Percentiles rank a stretch among this genome's conserved stretches.
phyloP scores from a whole-genome alignment of 1,140 invertebrate species.

The Agrypnia vestita region DNA sequence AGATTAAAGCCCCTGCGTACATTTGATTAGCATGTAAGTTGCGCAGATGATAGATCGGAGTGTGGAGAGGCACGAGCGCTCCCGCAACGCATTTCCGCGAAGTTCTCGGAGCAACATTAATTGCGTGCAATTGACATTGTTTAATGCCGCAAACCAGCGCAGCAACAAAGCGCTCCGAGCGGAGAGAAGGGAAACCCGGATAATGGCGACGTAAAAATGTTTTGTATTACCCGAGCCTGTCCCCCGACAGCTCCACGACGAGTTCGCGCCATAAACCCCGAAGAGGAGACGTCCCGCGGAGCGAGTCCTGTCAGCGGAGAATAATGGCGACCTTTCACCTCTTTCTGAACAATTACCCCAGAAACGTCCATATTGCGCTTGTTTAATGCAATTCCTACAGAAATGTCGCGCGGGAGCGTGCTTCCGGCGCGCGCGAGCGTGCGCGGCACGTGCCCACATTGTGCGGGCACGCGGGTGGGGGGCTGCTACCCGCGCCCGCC shows the following conservation, averaged over 20 bases:
- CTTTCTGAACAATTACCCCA: slow-evolving; percentile 20
- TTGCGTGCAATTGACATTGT: too few relatives aligned
- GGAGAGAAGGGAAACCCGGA: too few relatives aligned
- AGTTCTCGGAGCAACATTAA: too few relatives aligned
- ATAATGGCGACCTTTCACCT: slow-evolving; percentile 31
- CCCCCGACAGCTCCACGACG: background rate
- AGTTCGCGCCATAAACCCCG: background rate
- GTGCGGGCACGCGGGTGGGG: slow-evolving; percentile 4
- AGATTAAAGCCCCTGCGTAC: too few relatives aligned
- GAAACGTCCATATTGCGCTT: slow-evolving; percentile 28
- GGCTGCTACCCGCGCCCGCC: background rate
- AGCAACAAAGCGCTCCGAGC: too few relatives aligned
- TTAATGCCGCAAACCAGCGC: too few relatives aligned
- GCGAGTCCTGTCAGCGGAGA: background rate
- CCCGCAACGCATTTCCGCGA: too few relatives aligned
- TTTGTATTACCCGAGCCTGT: background rate
- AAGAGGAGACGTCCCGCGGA: background rate
- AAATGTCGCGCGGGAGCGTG: slow-evolving; percentile 19
- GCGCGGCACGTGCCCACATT: slow-evolving; percentile 1
- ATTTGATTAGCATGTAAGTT: too few relatives aligned
- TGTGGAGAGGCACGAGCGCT: background rate
- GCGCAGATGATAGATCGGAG: too few relatives aligned
- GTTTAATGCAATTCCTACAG: slow-evolving; percentile 25
- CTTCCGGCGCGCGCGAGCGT: slow-evolving; percentile 5
- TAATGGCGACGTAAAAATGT: too few relatives aligned